Conservation (phyloP, 2,797 vertebrate genomes). For the Spondyliosoma cantharus region DNA sequence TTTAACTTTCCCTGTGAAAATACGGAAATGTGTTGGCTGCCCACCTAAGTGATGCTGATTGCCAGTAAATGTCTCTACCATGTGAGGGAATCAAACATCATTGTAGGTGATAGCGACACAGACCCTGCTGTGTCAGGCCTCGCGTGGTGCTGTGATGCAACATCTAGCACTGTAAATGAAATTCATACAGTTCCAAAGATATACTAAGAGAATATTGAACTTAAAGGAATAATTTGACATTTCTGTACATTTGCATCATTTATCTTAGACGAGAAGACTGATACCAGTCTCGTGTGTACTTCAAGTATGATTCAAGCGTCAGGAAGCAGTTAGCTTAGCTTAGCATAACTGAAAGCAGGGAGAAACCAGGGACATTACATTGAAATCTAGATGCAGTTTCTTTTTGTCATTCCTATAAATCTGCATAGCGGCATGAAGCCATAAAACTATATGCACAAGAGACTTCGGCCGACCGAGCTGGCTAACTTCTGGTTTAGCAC, state of each 20-base stretch:
- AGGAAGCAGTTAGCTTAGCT: neutral
- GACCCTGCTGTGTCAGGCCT: neutral
- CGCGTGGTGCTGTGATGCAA: no score
- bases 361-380: no score
- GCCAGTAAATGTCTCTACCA: neutral
- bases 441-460: no score
- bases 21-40: neutral
- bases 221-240: neutral
- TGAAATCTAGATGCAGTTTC: no score
- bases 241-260: neutral
- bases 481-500: no score
- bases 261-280: neutral
- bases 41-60: conserved; percentile 9
- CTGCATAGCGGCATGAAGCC: no score
- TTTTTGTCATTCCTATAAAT: no score
- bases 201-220: neutral
- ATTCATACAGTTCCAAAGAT: neutral
- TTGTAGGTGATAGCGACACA: conserved; percentile 10
- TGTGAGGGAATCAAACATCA: neutral
- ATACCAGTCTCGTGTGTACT: neutral
- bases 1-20: conserved; percentile 9
- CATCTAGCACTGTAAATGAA: neutral
- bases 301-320: neutral
- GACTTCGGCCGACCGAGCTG: no score
- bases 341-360: neutral